Evolutionary conservation across 2,888 invertebrate genomes (phyloP).

Genomic region (Catocala fraxini): DNA sequence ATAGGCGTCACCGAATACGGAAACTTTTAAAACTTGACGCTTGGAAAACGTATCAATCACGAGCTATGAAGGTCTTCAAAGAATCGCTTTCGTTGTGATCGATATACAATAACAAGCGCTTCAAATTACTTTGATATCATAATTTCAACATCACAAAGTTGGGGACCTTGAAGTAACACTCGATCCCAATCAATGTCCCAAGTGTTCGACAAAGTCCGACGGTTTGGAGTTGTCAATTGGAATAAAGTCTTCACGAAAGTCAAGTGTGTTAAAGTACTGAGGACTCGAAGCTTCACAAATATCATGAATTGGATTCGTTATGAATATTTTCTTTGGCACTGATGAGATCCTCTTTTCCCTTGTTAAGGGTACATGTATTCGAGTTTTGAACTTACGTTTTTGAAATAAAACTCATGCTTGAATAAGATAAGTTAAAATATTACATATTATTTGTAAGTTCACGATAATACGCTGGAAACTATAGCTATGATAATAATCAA

Average conservation of each 20-base stretch:
- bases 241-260: slow-evolving; percentile 39
- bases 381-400: slow-evolving; percentile 8
- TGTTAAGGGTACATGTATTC: slow-evolving; percentile 34
- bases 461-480: no score
- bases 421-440: no score
- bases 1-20: no score
- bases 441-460: no score
- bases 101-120: slow-evolving; percentile 27
- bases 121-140: slow-evolving; percentile 43
- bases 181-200: slow-evolving; percentile 48
- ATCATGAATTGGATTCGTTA: slow-evolving; percentile 52
- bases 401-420: no score
- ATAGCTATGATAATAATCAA: no score
- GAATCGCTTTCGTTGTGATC: slow-evolving; percentile 17
- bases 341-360: slow-evolving; percentile 49
- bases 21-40: no score
- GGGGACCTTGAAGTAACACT: slow-evolving; percentile 42
- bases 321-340: slow-evolving; percentile 42
- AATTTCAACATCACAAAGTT: slow-evolving; percentile 44
- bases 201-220: slow-evolving; percentile 45
- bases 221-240: slow-evolving; percentile 44
- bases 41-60: no score
- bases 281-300: slow-evolving; percentile 36
- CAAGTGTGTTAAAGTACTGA: slow-evolving; percentile 46
- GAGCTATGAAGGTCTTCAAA: slow-evolving; percentile 8